Base-by-base conservation (phyloP, 1,140 invertebrate genomes). In the Epicauta chinensis region DNA sequence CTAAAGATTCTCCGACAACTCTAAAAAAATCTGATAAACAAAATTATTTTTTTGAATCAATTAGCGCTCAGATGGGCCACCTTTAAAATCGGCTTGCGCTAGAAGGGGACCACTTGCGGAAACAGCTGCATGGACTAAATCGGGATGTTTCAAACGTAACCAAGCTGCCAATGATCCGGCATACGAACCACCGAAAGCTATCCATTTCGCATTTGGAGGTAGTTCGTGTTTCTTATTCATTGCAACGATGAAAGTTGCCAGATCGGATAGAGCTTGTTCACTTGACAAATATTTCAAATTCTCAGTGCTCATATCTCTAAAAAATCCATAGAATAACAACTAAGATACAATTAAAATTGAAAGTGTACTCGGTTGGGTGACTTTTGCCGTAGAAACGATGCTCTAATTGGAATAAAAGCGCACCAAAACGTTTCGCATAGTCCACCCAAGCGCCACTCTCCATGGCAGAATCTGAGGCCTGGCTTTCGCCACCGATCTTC, bases 301-400 rank as follows among this genome's bases (percentile, higher is more conserved):
- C 39, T 87, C 82, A 0, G 82, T 75, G 50, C 81, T 80, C 42
- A 86, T 66, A 71, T 90, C 84, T 35, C 86, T 90, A 30, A 30
- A 30, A 30, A 30, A 30, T 30, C 10, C 29, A 4, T 5, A 30
- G 10, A 10, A 5, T 30, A 10, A 30, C 29, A 10, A 30, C 10
- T 30, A 5, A 30, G 4, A 30, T 5, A 5, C 29, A 30, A 5
- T 10, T 30, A 10, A 5, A 30, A 30, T 30, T 30, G 29, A 10
- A 30, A 30, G 10, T 63, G 71, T 77, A 87, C 86, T 58, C 47
- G 10, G 87, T 91, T 4, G 93, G 94, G 61, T 84, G 87, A 71
- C 90, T 94, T 69, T 90, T 81, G 48, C 93, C 93, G 78, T 97
- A 97, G 71, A 79, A 97, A 45, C 93, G 78, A 74, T 97, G 93